Conservation (phyloP, 2,888 invertebrate species). For the Sphaerophoria rueppellii region DNA sequence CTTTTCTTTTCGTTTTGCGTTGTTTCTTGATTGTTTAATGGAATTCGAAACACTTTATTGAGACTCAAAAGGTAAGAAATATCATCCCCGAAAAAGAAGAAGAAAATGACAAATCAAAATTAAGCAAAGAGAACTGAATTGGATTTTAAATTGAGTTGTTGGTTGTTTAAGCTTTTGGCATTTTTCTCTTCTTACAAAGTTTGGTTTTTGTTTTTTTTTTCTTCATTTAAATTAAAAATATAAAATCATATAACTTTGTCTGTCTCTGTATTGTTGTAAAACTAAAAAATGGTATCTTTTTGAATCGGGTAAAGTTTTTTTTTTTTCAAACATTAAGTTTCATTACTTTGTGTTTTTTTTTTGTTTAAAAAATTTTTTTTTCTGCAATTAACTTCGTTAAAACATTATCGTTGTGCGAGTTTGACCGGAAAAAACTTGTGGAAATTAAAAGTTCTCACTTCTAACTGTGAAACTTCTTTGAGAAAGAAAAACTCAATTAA, state of each 20-base stretch:
- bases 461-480: too few species aligned
- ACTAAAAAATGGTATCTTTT: too few species aligned
- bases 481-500: too few species aligned
- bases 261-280: neutral
- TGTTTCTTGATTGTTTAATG: slow-evolving; percentile 31
- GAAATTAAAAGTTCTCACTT: neutral
- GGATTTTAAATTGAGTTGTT: slow-evolving; percentile 25
- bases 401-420: neutral
- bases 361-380: neutral
- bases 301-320: too few species aligned
- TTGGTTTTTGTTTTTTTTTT: neutral
- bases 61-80: slow-evolving; percentile 6
- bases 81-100: neutral
- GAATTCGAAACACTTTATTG: slow-evolving; percentile 33
- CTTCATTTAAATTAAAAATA: neutral
- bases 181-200: neutral
- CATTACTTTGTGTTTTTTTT: neutral
- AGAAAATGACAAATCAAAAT: neutral
- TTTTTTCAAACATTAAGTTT: slow-evolving; percentile 9
- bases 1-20: neutral
- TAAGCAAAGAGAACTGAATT: neutral
- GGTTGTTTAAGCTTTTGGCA: slow-evolving; percentile 13
- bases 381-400: neutral
- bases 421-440: slow-evolving; percentile 2
- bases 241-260: neutral